A percentile compares a stretch with the other conserved stretches of the same genome.
Evolutionary conservation across 2,888 invertebrate genomes (phyloP).

Genomic region (Habroteleia sp.): DNA sequence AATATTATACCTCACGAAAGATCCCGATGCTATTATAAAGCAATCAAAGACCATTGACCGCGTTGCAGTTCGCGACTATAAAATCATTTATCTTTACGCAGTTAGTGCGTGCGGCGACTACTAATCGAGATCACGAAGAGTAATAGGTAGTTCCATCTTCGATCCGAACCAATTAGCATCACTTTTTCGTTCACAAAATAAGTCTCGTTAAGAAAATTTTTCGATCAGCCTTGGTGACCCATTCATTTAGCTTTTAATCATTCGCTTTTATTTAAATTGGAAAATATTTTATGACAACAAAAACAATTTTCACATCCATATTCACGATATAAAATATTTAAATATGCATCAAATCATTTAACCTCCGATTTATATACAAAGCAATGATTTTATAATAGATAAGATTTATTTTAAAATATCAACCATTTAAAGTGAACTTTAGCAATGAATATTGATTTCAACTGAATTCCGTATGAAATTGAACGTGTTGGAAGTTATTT

Average conservation of each 20-base stretch:
- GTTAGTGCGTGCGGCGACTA: constrained; percentile 46
- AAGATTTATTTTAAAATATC: no score
- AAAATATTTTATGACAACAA: no score
- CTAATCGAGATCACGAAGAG: constrained; percentile 13
- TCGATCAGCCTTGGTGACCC: constrained; percentile 8
- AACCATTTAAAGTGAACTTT: no score
- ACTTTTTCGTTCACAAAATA: constrained; percentile 23
- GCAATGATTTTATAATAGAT: no score
- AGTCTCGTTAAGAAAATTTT: constrained; percentile 3
- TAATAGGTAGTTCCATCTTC: constrained; percentile 35
- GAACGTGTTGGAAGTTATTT: constrained; percentile 44
- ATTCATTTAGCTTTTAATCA: neutral
- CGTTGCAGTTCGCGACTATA: constrained; percentile 32
- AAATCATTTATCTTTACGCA: constrained; percentile 56
- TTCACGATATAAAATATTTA: no score
- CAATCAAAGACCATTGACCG: constrained; percentile 60
- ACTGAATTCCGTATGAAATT: constrained; percentile 11
- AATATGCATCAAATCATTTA: no score
- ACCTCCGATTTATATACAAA: no score
- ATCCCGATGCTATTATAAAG: constrained; percentile 54
- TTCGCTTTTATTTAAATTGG: no score
- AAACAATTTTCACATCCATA: no score
- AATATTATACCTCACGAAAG: constrained; percentile 49
- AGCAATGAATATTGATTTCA: neutral
- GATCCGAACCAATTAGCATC: constrained; percentile 17